These are phyloP conservation scores for Protosalanx chinensis DNA, from an alignment of 2,797 vertebrate species.

Conservation along the genomic window DNA sequence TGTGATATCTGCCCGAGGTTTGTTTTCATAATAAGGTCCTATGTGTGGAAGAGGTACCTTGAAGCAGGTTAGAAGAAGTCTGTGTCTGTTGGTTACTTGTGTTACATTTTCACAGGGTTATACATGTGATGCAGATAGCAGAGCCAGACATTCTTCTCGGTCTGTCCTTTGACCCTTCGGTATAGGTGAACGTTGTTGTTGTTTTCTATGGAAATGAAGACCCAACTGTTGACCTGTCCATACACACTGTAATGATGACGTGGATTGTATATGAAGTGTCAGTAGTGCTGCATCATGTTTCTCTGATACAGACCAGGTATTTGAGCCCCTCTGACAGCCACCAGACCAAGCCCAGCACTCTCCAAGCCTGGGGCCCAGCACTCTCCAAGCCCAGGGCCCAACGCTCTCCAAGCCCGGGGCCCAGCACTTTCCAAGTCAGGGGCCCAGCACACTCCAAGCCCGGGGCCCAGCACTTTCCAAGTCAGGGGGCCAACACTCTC, in stretches of 20 bases:
- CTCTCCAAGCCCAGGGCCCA: too few relatives aligned
- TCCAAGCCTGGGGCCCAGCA: too few relatives aligned
- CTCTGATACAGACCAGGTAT: not conserved
- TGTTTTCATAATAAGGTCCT: conserved; percentile 36
- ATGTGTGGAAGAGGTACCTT: conserved; percentile 22
- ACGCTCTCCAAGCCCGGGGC: too few relatives aligned
- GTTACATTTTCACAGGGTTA: conserved; percentile 4
- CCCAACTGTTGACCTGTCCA: not conserved
- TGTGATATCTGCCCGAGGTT: conserved; percentile 17
- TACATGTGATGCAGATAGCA: not conserved
- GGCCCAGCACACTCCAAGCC: too few relatives aligned
- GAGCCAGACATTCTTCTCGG: not conserved
- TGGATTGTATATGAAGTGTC: not conserved
- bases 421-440: too few relatives aligned
- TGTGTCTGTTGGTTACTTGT: conserved; percentile 11
- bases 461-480: too few relatives aligned
- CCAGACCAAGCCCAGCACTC: not conserved
- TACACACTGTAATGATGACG: not conserved
- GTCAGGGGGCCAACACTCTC: too few relatives aligned
- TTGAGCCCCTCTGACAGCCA: not conserved
- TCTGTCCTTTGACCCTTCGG: not conserved
- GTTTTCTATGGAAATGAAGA: not conserved
- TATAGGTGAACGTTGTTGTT: not conserved
- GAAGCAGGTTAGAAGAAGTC: conserved; percentile 16
- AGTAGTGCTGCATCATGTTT: not conserved